Conservation (phyloP, 2,797 vertebrate species). For the Lepus townsendii region DNA sequence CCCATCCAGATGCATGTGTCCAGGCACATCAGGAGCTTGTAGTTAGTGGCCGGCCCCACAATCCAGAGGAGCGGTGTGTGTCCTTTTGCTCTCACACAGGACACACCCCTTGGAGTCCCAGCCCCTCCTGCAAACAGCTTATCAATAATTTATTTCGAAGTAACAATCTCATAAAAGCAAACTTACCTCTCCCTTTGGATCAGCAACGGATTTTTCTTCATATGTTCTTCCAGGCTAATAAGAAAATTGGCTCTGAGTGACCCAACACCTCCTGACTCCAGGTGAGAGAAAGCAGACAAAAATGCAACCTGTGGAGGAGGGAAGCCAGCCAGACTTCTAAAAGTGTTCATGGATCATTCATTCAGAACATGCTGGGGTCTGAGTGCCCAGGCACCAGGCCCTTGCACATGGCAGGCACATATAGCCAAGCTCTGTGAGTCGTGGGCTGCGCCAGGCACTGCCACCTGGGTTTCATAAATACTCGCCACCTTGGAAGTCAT, state of each 20-base stretch:
- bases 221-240: slow-evolving; percentile 62
- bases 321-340: slow-evolving; percentile 40
- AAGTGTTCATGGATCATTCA: slow-evolving; percentile 38
- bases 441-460: slow-evolving; percentile 40
- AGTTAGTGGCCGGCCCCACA: not conserved
- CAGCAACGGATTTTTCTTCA: slow-evolving; percentile 16
- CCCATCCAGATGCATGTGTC: not conserved
- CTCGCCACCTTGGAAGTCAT: not conserved
- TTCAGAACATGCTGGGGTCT: slow-evolving; percentile 51
- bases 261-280: slow-evolving; percentile 5
- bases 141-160: slow-evolving; percentile 37
- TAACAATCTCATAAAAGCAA: slow-evolving; percentile 55
- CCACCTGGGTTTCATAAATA: slow-evolving; percentile 67
- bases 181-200: slow-evolving; percentile 21
- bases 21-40: not conserved
- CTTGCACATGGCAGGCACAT: not conserved
- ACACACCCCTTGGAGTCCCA: slow-evolving; percentile 5
- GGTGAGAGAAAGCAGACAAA: slow-evolving; percentile 47
- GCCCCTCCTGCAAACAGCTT: slow-evolving; percentile 9
- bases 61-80: not conserved
- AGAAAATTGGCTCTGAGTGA: slow-evolving; percentile 41
- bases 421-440: not conserved
- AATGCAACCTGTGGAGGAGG: not conserved
- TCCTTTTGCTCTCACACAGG: not conserved
- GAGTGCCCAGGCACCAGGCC: not conserved